These are phyloP conservation scores for Miltochrista miniata DNA, from an alignment of 2,888 invertebrate species.

Conservation along the genomic window DNA sequence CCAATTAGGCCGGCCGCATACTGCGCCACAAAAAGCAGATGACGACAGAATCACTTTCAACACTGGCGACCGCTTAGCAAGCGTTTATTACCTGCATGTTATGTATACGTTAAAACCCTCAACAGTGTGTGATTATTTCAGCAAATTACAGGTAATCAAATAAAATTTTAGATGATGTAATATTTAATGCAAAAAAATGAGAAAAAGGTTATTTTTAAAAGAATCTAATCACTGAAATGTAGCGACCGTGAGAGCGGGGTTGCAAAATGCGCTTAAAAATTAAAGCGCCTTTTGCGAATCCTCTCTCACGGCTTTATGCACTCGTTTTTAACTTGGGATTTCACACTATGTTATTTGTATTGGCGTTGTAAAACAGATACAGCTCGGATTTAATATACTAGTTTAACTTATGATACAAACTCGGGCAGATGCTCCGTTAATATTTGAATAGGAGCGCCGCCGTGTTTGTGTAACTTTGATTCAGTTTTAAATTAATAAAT, in stretches of 20 bases:
- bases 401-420: conserved; percentile 20
- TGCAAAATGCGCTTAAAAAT: no score
- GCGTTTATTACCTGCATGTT: conserved; percentile 9
- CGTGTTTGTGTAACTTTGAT: neutral
- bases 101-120: neutral
- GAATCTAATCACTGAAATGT: no score
- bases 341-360: neutral
- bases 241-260: no score
- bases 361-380: conserved; percentile 5
- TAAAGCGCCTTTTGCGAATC: conserved; percentile 2
- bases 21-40: conserved; percentile 54
- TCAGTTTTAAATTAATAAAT: neutral
- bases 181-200: neutral
- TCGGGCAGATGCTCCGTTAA: conserved; percentile 22
- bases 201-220: no score
- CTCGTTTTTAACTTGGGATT: neutral
- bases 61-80: conserved; percentile 31
- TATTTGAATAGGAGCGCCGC: conserved; percentile 16
- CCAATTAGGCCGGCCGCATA: conserved; percentile 66
- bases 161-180: neutral
- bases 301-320: neutral
- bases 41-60: conserved; percentile 22
- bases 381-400: conserved; percentile 5
- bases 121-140: neutral
- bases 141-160: no score